Percentiles rank a stretch among this genome's conserved stretches.
Conservation (phyloP, 2,888 invertebrate species). For the Cephus nigrinus region DNA sequence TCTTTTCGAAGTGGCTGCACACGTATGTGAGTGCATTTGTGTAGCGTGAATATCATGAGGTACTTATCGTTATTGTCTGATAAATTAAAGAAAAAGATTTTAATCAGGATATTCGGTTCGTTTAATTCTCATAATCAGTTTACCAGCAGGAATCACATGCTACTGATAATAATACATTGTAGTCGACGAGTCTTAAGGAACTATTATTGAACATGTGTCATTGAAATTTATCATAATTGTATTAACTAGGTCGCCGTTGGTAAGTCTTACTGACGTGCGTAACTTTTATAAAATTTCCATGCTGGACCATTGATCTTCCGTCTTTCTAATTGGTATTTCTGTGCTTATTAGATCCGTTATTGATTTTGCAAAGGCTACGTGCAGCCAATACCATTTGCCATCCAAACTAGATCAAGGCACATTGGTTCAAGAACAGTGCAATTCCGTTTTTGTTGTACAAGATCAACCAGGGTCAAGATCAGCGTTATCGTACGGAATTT, state of each 20-base stretch:
- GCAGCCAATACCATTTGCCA: background rate
- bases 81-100: background rate
- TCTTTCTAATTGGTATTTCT: background rate
- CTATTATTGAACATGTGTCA: background rate
- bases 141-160: background rate
- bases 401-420: slow-evolving; percentile 1
- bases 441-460: background rate
- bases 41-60: background rate
- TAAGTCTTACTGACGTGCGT: background rate
- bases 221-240: background rate
- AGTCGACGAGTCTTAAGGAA: background rate
- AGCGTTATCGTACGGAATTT: background rate
- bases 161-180: background rate
- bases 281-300: background rate
- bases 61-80: background rate
- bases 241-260: background rate
- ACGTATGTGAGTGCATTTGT: background rate
- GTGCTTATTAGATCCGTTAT: background rate
- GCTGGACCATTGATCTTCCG: background rate
- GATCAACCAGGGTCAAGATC: background rate
- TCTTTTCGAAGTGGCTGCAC: background rate
- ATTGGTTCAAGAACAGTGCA: background rate
- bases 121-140: background rate
- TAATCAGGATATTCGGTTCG: background rate
- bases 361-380: background rate